A percentile compares a stretch with the other conserved stretches of the same genome.
Conservation (phyloP, 2,888 invertebrate species). For the Hybos culiciformis region DNA sequence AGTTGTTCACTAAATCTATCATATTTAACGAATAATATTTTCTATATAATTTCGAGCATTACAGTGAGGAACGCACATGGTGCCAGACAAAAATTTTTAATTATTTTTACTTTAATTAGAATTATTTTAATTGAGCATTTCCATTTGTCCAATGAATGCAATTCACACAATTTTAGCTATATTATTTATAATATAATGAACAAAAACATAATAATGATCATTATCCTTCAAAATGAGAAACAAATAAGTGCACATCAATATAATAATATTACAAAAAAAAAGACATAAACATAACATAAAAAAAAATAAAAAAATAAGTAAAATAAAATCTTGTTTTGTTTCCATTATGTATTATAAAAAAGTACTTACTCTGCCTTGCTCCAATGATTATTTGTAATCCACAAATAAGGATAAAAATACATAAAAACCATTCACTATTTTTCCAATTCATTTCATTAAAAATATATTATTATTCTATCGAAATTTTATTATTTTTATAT, state of each 20-base stretch:
- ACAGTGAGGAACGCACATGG: no score
- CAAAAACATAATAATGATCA: background rate
- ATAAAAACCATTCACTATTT: conserved; percentile 6
- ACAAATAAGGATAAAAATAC: conserved; percentile 15
- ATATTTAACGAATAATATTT: no score
- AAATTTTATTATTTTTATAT: conserved; percentile 1
- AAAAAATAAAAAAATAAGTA: conserved; percentile 16
- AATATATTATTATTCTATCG: background rate
- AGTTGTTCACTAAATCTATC: no score
- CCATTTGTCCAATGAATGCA: no score
- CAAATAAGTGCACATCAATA: background rate
- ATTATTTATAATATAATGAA: background rate
- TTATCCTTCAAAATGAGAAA: background rate
- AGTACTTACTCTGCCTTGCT: conserved; percentile 21
- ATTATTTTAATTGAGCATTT: no score
- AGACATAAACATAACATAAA: conserved; percentile 26
- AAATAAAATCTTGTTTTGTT: no score
- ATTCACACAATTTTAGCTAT: background rate
- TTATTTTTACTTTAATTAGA: no score
- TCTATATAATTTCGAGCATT: no score
- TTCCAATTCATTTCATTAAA: conserved; percentile 5
- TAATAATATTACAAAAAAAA: conserved; percentile 1
- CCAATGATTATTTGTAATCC: conserved; percentile 16
- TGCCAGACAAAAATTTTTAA: no score
- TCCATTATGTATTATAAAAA: background rate